phyloP scores from a whole-genome alignment of 2,888 invertebrate species.

The Operophtera brumata region DNA sequence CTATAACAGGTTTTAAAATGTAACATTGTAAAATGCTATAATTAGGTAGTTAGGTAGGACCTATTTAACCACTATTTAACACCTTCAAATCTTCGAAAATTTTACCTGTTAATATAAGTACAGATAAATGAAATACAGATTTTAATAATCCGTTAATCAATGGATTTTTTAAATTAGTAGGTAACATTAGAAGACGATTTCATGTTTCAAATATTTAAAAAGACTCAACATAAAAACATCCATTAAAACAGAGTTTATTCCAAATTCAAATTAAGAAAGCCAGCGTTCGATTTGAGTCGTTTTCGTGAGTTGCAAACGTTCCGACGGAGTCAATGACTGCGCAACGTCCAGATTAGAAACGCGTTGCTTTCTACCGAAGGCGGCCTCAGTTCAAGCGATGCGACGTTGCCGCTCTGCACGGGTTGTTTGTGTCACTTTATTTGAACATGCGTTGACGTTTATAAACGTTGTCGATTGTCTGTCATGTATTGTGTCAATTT shows the following conservation, averaged over 20 bases:
- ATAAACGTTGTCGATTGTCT: slow-evolving; percentile 15
- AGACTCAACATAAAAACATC: no score
- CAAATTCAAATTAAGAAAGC: slow-evolving; percentile 31
- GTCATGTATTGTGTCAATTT: slow-evolving; percentile 22
- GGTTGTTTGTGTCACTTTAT: slow-evolving; percentile 36
- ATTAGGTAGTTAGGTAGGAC: no score
- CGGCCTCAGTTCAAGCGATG: slow-evolving; percentile 56
- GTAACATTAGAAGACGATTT: not conserved
- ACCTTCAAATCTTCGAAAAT: no score
- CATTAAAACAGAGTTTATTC: slow-evolving; percentile 11
- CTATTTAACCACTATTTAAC: no score
- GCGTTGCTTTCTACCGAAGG: slow-evolving; percentile 73
- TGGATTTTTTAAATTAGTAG: not conserved
- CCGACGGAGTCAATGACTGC: slow-evolving; percentile 75
- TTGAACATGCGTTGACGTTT: slow-evolving; percentile 23
- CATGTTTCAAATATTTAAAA: no score
- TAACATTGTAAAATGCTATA: no score
- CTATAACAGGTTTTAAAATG: no score
- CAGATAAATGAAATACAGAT: no score
- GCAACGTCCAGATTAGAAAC: slow-evolving; percentile 75
- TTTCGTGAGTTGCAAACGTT: slow-evolving; percentile 41
- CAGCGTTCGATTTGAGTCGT: slow-evolving; percentile 35
- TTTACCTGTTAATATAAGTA: no score
- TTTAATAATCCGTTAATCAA: not conserved
- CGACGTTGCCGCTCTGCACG: slow-evolving; percentile 61